Evolutionary conservation across 2,797 vertebrate genomes (phyloP).

Genomic region (Echiichthys vipera): DNA sequence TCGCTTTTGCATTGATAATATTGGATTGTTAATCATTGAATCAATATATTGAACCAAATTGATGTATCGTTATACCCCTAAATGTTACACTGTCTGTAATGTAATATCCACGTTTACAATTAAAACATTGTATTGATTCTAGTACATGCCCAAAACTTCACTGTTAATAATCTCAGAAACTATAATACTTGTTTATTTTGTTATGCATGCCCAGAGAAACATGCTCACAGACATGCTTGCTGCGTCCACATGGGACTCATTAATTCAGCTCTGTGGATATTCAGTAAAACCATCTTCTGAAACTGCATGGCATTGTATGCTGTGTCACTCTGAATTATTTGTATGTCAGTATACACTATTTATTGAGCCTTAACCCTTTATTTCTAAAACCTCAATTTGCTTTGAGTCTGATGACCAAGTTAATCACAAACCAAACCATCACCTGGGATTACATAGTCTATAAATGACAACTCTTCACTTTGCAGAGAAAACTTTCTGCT

Average conservation of each 20-base stretch:
- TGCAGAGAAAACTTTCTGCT: conserved; percentile 42
- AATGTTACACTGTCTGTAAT: background rate
- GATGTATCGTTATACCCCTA: background rate
- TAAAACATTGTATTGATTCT: background rate
- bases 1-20: too few relatives aligned
- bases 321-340: conserved; percentile 21
- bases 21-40: too few relatives aligned
- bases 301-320: conserved; percentile 19
- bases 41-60: too few relatives aligned
- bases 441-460: conserved; percentile 31
- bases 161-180: background rate
- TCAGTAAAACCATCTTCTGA: conserved; percentile 2
- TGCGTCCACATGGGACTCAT: conserved; percentile 56
- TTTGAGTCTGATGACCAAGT: conserved; percentile 20
- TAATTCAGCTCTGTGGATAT: conserved; percentile 39
- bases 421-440: conserved; percentile 37
- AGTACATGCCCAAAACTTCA: background rate
- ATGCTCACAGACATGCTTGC: background rate
- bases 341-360: conserved; percentile 8
- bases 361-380: conserved; percentile 55
- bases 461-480: conserved; percentile 42
- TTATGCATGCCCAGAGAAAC: background rate
- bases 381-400: conserved; percentile 29
- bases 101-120: background rate
- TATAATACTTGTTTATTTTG: conserved; percentile 24